Evolutionary conservation across 1,140 invertebrate species (phyloP).

Genomic region (Scaptodrosophila lebanonensis): DNA sequence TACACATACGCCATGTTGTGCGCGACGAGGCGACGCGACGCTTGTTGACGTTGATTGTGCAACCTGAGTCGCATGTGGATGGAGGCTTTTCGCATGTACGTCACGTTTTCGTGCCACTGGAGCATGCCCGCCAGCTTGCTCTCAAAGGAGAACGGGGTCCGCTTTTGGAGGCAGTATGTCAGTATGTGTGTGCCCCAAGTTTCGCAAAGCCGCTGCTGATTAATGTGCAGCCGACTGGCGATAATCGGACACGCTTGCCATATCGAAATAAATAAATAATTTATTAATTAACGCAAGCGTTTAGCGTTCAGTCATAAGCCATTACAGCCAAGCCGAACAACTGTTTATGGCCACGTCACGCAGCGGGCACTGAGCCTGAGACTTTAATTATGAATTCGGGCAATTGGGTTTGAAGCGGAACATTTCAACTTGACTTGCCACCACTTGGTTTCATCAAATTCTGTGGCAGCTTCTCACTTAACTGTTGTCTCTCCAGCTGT

Average conservation of each 20-base stretch:
- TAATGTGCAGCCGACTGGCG: constrained; percentile 63
- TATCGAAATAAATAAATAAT: constrained; percentile 55
- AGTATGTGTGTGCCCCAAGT: constrained; percentile 12
- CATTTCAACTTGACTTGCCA: constrained; percentile 12
- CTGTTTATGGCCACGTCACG: no score
- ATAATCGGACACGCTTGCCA: constrained; percentile 51
- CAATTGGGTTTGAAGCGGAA: background rate
- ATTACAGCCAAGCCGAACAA: constrained; percentile 23
- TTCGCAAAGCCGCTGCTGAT: constrained; percentile 48
- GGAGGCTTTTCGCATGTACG: constrained; percentile 48
- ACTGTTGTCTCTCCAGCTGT: no score
- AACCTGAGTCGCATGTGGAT: constrained; percentile 28
- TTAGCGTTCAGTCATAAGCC: constrained; percentile 33
- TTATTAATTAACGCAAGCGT: constrained; percentile 70
- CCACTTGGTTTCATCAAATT: no score
- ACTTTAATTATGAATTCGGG: constrained; percentile 23
- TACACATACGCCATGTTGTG: constrained; percentile 74
- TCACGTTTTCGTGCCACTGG: constrained; percentile 64
- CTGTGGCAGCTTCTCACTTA: no score
- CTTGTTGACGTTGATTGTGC: constrained; percentile 25
- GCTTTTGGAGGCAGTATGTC: no score
- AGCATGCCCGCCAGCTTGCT: constrained; percentile 34
- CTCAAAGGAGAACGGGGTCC: constrained; percentile 62
- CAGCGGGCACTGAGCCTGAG: no score
- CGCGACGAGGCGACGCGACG: constrained; percentile 6